phyloP scores from a whole-genome alignment of 2,797 vertebrate species.

The Bryconaethiops microstoma region DNA sequence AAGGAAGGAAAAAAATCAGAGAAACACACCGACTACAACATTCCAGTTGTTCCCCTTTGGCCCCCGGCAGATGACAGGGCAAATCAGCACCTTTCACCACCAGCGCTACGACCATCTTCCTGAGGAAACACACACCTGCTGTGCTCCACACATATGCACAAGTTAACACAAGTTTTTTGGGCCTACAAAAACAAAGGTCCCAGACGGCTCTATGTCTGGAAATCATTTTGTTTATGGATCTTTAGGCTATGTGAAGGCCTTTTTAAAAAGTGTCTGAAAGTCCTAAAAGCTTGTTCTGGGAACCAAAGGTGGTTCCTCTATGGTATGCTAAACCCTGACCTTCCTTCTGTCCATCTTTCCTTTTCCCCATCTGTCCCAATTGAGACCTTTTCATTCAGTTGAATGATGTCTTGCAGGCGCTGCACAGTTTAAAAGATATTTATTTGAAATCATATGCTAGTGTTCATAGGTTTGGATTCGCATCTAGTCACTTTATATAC shows the following conservation, averaged over 20 bases:
- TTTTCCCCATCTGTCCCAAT: conserved; percentile 5
- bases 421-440: too few relatives aligned
- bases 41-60: neutral
- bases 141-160: neutral
- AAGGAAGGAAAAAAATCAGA: neutral
- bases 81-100: conserved; percentile 10
- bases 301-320: too few relatives aligned
- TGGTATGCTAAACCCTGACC: neutral
- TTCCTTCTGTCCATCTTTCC: conserved; percentile 10
- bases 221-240: too few relatives aligned
- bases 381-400: neutral
- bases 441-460: too few relatives aligned
- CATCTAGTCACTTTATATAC: too few relatives aligned
- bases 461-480: too few relatives aligned
- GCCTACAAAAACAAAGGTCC: neutral
- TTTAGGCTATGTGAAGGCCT: too few relatives aligned
- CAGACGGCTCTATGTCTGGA: too few relatives aligned
- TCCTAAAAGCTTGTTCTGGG: too few relatives aligned
- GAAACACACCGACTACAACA: neutral
- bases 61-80: conserved; percentile 3
- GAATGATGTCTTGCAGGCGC: neutral
- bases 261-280: too few relatives aligned
- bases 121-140: conserved; percentile 10
- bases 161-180: neutral
- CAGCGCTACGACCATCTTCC: neutral